Evolutionary conservation across 92 coral and sea anemone species (phyloP).

Genomic region (Pocillopora grandis): DNA sequence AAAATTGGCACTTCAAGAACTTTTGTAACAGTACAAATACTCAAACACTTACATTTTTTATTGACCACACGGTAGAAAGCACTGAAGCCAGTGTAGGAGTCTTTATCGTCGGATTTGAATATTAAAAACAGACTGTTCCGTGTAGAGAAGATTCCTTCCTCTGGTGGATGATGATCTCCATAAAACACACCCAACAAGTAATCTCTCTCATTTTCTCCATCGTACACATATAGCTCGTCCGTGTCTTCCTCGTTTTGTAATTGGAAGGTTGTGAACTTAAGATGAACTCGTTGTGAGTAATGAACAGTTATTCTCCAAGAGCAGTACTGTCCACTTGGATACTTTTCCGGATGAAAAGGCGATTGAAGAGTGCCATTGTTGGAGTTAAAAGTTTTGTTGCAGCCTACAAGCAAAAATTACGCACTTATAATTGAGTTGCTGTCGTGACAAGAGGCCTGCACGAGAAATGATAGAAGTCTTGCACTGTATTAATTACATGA

Average conservation of each 20-base stretch:
- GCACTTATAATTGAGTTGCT: too few relatives aligned
- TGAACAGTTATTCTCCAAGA: slow-evolving; percentile 65
- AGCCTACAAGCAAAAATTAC: slow-evolving; percentile 36
- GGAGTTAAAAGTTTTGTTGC: slow-evolving; percentile 51
- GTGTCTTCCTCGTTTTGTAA: slow-evolving; percentile 38
- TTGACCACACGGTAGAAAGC: slow-evolving; percentile 2
- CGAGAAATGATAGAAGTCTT: too few relatives aligned
- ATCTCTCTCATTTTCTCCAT: slow-evolving; percentile 42
- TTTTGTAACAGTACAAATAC: not conserved
- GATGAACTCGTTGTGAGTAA: slow-evolving; percentile 28
- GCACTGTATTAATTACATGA: too few relatives aligned
- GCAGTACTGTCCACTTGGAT: slow-evolving; percentile 77
- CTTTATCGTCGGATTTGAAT: slow-evolving; percentile 38
- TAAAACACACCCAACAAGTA: slow-evolving; percentile 42
- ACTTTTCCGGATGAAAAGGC: slow-evolving; percentile 56
- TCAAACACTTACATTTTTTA: not conserved
- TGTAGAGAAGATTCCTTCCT: slow-evolving; percentile 39
- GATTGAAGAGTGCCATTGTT: slow-evolving; percentile 64
- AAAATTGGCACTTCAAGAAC: not conserved
- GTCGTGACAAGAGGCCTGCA: too few relatives aligned
- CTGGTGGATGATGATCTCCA: slow-evolving; percentile 45
- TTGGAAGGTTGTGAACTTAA: slow-evolving; percentile 54
- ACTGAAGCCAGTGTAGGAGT: slow-evolving; percentile 33
- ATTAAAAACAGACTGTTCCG: slow-evolving; percentile 43
- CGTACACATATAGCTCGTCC: slow-evolving; percentile 40